Evolutionary conservation across 2,888 invertebrate genomes (phyloP).

Genomic region (Catocala sponsa): DNA sequence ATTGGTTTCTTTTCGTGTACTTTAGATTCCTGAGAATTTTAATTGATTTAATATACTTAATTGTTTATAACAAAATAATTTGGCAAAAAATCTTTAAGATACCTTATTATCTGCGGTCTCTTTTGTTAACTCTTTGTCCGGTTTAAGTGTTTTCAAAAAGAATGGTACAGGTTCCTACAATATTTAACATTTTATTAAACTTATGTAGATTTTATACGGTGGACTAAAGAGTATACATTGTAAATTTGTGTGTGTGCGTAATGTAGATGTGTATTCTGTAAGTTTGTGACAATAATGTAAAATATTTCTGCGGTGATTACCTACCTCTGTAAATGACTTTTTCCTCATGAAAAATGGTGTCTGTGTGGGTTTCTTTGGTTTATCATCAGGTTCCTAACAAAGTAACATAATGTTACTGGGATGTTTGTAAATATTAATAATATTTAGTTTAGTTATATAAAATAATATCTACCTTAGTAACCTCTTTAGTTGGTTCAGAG

Average conservation of each 20-base stretch:
- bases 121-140: slow-evolving; percentile 11
- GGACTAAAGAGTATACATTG: too few species aligned
- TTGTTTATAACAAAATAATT: neutral
- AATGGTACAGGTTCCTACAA: slow-evolving; percentile 28
- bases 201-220: neutral
- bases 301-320: slow-evolving; percentile 24
- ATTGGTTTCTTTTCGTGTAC: slow-evolving; percentile 5
- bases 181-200: neutral
- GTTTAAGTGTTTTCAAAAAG: slow-evolving; percentile 14
- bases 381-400: slow-evolving; percentile 60
- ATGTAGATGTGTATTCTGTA: slow-evolving; percentile 18
- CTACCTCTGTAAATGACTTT: slow-evolving; percentile 64
- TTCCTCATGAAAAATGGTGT: slow-evolving; percentile 63
- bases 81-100: neutral
- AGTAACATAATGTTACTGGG: slow-evolving; percentile 14
- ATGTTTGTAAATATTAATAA: neutral
- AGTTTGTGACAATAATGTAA: slow-evolving; percentile 2
- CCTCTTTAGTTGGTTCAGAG: slow-evolving; percentile 25
- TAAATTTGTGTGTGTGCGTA: neutral
- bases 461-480: slow-evolving; percentile 19
- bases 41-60: neutral
- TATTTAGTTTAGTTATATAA: too few species aligned
- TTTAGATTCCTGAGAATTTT: slow-evolving; percentile 43
- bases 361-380: slow-evolving; percentile 54
- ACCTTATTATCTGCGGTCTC: slow-evolving; percentile 28